Evolutionary conservation across 2,113 vertebrate species (phyloP).

Genomic region (Pelecanoides urinatrix): DNA sequence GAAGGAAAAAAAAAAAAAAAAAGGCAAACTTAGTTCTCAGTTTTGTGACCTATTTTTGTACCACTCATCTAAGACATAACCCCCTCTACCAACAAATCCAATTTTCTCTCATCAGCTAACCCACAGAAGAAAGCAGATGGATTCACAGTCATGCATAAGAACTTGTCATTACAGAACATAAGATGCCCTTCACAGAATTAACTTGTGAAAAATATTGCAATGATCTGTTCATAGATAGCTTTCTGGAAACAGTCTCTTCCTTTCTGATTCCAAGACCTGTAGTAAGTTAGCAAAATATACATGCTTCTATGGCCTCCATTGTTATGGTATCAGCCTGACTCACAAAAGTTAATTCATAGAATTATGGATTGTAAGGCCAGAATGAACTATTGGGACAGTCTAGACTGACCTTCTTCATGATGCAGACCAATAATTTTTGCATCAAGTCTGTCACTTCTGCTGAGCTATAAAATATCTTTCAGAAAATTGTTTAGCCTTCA

Average conservation of each 20-base stretch:
- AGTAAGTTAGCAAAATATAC: not conserved
- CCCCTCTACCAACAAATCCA: not conserved
- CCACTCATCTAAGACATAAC: not conserved
- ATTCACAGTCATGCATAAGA: conserved; percentile 26
- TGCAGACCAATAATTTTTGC: not conserved
- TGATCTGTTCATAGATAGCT: not conserved
- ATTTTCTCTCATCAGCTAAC: conserved; percentile 19
- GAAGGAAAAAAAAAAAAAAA: not conserved
- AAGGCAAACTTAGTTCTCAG: not conserved
- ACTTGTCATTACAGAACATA: conserved; percentile 34
- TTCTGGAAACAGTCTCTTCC: not conserved
- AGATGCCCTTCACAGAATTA: conserved; percentile 50
- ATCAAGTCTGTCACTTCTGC: conserved; percentile 7
- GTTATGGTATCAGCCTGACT: not conserved
- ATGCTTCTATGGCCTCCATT: not conserved
- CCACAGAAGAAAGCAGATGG: conserved; percentile 34
- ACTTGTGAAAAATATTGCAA: not conserved
- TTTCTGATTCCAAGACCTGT: not conserved
- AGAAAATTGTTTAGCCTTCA: conserved; percentile 6
- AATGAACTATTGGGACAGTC: not conserved
- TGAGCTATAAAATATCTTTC: not conserved
- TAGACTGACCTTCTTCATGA: not conserved
- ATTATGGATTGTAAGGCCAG: not conserved
- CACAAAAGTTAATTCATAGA: not conserved
- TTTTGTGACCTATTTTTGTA: conserved; percentile 11